Conservation (phyloP, 2,113 vertebrate species). For the Malurus cyaneus region DNA sequence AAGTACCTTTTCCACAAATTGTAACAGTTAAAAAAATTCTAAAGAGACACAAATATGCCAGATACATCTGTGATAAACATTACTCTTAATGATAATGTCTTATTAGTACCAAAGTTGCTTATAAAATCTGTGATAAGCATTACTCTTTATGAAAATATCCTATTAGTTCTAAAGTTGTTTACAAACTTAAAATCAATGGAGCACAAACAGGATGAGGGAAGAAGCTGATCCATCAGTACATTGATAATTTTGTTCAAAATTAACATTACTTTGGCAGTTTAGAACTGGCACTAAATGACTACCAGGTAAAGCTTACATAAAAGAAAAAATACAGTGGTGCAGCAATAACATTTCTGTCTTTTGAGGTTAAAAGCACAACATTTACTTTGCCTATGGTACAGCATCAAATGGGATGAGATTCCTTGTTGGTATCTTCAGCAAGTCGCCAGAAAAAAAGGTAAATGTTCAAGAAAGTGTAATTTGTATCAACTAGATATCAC, state of each 20-base stretch:
- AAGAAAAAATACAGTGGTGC: not conserved
- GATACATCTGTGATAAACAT: not conserved
- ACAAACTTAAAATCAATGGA: not conserved
- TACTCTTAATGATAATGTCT: not conserved
- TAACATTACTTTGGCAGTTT: not conserved
- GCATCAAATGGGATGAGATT: fast-evolving
- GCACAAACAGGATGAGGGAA: not conserved
- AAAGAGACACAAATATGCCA: not conserved
- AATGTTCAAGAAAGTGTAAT: not conserved
- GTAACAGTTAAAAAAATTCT: not conserved
- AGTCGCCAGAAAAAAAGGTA: not conserved
- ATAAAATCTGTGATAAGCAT: not conserved
- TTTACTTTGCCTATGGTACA: fast-evolving
- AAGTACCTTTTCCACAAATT: not conserved
- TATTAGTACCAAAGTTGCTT: not conserved
- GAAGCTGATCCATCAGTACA: not conserved
- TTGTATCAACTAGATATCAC: not conserved
- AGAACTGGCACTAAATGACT: not conserved
- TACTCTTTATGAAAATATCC: not conserved
- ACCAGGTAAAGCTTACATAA: not conserved
- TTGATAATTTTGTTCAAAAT: not conserved
- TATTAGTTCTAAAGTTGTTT: not conserved
- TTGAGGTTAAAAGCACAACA: not conserved
- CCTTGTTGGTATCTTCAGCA: fast-evolving
- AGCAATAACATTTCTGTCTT: not conserved